Evolutionary conservation across 2,888 invertebrate species (phyloP).

Genomic region (Ornithoptera alexandrae): DNA sequence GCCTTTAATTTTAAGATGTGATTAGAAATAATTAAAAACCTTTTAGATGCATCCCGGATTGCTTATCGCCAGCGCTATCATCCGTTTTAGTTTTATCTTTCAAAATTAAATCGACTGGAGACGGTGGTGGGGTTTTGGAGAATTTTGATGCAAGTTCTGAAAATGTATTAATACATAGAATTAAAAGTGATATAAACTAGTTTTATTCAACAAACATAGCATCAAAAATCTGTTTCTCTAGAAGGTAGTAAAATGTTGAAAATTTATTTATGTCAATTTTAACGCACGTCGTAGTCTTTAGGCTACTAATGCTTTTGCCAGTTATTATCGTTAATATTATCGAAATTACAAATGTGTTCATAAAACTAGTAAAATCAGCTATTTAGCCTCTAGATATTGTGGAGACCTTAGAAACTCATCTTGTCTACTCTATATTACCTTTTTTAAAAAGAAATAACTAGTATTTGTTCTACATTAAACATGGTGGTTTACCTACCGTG

Average conservation of each 20-base stretch:
- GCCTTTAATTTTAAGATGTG: neutral
- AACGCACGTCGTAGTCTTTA: too few species aligned
- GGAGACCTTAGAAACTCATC: neutral
- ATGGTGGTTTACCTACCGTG: constrained; percentile 61
- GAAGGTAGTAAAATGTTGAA: too few species aligned
- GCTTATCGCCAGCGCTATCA: constrained; percentile 60
- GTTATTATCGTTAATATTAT: too few species aligned
- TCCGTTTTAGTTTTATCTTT: constrained; percentile 74
- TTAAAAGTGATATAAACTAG: neutral
- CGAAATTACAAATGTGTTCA: too few species aligned
- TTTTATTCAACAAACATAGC: too few species aligned
- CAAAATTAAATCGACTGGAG: constrained; percentile 83
- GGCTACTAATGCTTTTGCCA: too few species aligned
- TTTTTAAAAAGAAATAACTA: neutral
- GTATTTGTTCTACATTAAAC: neutral
- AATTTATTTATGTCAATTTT: too few species aligned
- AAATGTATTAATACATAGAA: constrained; percentile 36
- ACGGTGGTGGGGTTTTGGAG: constrained; percentile 85
- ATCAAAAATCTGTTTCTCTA: too few species aligned
- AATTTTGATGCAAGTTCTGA: constrained; percentile 82
- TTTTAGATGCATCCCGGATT: constrained; percentile 70
- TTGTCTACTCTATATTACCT: neutral
- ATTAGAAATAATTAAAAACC: constrained; percentile 45
- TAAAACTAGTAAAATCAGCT: too few species aligned
- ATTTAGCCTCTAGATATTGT: too few species aligned